Evolutionary conservation across 2,888 invertebrate genomes (phyloP).

Genomic region (Antheraea yamamai): DNA sequence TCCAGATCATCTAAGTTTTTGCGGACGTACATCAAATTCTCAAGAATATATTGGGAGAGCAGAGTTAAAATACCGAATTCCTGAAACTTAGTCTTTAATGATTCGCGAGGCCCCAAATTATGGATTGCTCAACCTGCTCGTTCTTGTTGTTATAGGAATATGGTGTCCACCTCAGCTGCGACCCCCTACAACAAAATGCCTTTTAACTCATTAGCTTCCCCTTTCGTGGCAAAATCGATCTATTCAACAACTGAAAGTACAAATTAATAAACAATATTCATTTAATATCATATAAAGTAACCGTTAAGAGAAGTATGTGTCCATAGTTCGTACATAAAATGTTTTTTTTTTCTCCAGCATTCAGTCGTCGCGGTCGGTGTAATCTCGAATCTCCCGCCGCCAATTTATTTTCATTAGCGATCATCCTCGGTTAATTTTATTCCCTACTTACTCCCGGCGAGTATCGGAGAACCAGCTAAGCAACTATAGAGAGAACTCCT

Average conservation of each 20-base stretch:
- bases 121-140: too few relatives aligned
- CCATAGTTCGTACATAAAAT: slow-evolving; percentile 49
- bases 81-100: too few relatives aligned
- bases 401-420: slow-evolving; percentile 86
- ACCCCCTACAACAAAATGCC: too few relatives aligned
- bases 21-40: too few relatives aligned
- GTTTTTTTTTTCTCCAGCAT: slow-evolving; percentile 45
- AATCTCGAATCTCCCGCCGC: slow-evolving; percentile 82
- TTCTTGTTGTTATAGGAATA: too few relatives aligned
- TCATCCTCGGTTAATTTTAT: slow-evolving; percentile 86
- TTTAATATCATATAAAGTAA: background rate
- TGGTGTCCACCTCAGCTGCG: too few relatives aligned
- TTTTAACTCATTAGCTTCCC: background rate
- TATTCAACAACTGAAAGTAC: background rate
- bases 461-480: slow-evolving; percentile 58
- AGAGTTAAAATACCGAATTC: too few relatives aligned
- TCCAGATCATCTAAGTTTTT: too few relatives aligned
- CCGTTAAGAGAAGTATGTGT: background rate
- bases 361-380: slow-evolving; percentile 66
- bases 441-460: slow-evolving; percentile 79
- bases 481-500: slow-evolving; percentile 53
- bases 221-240: background rate
- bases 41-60: too few relatives aligned
- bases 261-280: background rate
- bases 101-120: too few relatives aligned